Conservation (phyloP, 2,888 invertebrate genomes). For the Orthosia incerta region DNA sequence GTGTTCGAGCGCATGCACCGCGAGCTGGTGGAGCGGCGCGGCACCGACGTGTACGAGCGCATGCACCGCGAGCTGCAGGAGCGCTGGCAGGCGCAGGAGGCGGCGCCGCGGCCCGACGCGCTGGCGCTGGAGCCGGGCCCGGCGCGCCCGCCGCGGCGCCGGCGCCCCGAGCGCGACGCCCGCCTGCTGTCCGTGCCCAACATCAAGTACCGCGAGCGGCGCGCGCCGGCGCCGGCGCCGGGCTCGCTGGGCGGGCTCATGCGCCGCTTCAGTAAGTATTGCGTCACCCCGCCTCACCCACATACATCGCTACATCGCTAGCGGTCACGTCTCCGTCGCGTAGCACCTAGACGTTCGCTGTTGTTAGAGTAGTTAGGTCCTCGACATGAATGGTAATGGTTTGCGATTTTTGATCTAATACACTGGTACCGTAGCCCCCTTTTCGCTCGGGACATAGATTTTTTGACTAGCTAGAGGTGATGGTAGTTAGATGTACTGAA, state of each 20-base stretch:
- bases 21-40: constrained; percentile 81
- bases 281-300: constrained; percentile 70
- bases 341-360: constrained; percentile 79
- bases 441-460: constrained; percentile 75
- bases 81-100: constrained; percentile 81
- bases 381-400: constrained; percentile 87
- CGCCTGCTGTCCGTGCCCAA: constrained; percentile 95
- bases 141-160: constrained; percentile 76
- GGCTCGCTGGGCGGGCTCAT: constrained; percentile 94
- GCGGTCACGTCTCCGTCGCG: constrained; percentile 68
- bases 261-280: constrained; percentile 97
- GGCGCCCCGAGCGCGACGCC: constrained; percentile 89
- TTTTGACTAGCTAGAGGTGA: constrained; percentile 82
- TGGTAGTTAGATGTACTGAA: constrained; percentile 82
- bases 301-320: constrained; percentile 67
- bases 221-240: constrained; percentile 88
- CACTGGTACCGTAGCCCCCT: constrained; percentile 80
- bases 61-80: constrained; percentile 88
- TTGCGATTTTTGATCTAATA: constrained; percentile 80
- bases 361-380: constrained; percentile 82
- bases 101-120: constrained; percentile 85
- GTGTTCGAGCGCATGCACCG: constrained; percentile 85
- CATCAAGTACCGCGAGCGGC: constrained; percentile 92
- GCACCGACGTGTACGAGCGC: constrained; percentile 82
- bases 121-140: constrained; percentile 85